Conservation (phyloP, 1,140 invertebrate genomes). For the Heliconius hewitsoni region DNA sequence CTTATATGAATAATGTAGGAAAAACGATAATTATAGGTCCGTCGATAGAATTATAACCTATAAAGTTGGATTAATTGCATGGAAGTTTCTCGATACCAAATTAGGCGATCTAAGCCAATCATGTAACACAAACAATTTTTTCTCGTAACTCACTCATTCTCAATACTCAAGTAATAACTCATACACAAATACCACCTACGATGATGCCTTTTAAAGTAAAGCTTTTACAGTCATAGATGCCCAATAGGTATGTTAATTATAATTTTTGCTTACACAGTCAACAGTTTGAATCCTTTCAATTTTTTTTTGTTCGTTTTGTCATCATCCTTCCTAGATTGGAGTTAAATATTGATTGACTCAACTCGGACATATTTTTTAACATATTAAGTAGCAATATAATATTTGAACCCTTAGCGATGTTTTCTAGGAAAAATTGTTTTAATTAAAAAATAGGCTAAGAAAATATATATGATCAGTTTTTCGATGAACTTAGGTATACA, state of each 20-base stretch:
- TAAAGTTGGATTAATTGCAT: conserved; percentile 25
- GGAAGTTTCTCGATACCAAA: conserved; percentile 28
- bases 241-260: conserved; percentile 15
- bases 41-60: conserved; percentile 20
- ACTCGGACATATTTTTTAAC: no score
- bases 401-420: no score
- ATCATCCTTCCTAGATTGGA: no score
- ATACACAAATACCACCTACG: conserved; percentile 50
- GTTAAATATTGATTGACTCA: no score
- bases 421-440: no score
- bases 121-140: conserved; percentile 28
- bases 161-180: conserved; percentile 41
- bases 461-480: no score
- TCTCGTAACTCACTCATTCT: conserved; percentile 8
- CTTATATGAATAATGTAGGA: not conserved
- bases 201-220: conserved; percentile 43
- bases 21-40: not conserved
- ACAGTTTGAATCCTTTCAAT: no score
- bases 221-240: not conserved
- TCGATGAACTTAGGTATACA: no score
- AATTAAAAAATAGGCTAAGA: no score
- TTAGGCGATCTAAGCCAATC: conserved; percentile 28
- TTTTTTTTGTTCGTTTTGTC: no score
- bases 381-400: no score
- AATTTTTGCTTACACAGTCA: not conserved